Percentiles rank a stretch among this genome's conserved stretches.
Evolutionary conservation across 2,888 invertebrate species (phyloP).

Genomic region (Tachina lurida): DNA sequence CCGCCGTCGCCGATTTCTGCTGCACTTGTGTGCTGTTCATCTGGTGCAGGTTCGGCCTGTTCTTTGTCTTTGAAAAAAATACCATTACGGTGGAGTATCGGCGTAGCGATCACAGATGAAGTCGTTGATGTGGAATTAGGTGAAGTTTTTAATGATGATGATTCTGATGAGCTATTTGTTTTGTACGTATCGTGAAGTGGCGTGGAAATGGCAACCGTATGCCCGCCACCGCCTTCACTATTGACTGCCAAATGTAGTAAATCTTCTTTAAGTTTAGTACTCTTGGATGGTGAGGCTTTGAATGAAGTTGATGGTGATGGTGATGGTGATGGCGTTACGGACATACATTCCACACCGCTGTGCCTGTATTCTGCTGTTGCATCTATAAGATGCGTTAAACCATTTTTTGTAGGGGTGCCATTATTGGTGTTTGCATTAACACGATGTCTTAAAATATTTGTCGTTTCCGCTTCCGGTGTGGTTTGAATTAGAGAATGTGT

Average conservation of each 20-base stretch:
- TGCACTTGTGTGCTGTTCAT: neutral
- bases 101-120: constrained; percentile 73
- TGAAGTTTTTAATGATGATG: constrained; percentile 65
- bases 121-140: constrained; percentile 73
- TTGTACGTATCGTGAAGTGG: constrained; percentile 44
- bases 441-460: constrained; percentile 76
- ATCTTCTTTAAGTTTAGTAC: constrained; percentile 46
- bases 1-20: constrained; percentile 29
- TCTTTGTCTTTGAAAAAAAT: constrained; percentile 49
- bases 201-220: constrained; percentile 28
- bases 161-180: constrained; percentile 64
- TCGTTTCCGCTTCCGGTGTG: constrained; percentile 48
- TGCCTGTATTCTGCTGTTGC: constrained; percentile 75
- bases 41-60: neutral
- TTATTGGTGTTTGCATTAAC: constrained; percentile 23
- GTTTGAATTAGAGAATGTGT: constrained; percentile 23
- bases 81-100: constrained; percentile 66
- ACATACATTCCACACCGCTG: constrained; percentile 79
- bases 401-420: constrained; percentile 53
- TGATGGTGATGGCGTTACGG: constrained; percentile 77
- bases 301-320: constrained; percentile 78
- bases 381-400: constrained; percentile 67
- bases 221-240: constrained; percentile 2
- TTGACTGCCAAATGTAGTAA: neutral
- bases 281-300: constrained; percentile 75